Conservation (phyloP, 1,140 invertebrate genomes). For the Cyclina sinensis region DNA sequence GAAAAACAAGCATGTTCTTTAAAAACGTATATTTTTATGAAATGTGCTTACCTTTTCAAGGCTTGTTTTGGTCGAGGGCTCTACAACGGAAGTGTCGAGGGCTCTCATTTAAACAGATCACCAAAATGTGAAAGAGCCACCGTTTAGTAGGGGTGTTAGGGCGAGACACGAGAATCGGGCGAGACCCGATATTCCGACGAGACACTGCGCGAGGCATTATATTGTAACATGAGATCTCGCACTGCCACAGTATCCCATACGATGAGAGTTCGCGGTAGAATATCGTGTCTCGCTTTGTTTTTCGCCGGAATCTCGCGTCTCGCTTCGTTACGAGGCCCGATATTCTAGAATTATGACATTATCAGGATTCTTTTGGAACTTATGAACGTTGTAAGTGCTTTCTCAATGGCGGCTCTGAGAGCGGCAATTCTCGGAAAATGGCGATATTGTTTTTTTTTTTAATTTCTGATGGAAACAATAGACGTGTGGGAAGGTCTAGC, state of each 20-base stretch:
- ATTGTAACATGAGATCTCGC: no score
- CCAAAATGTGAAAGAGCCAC: no score
- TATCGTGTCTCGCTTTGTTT: conserved; percentile 43
- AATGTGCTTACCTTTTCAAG: no score
- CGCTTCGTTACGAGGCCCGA: conserved; percentile 10
- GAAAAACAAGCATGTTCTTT: no score
- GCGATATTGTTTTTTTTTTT: conserved; percentile 33
- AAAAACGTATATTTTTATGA: no score
- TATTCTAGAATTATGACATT: conserved; percentile 44
- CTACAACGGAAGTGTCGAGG: no score
- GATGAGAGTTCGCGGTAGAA: conserved; percentile 15
- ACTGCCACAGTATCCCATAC: not conserved
- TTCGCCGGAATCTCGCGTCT: conserved; percentile 25
- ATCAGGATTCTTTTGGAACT: conserved; percentile 37
- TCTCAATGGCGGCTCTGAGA: conserved; percentile 33
- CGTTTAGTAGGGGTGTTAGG: no score
- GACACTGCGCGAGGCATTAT: conserved; percentile 16
- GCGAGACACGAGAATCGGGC: conserved; percentile 1
- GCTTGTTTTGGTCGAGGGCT: no score
- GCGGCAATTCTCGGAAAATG: conserved; percentile 48
- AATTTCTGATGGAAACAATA: conserved; percentile 47
- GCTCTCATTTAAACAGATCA: no score
- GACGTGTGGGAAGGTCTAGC: conserved; percentile 5
- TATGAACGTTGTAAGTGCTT: conserved; percentile 39
- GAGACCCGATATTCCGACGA: not conserved